These are phyloP conservation scores for Urocolius indicus DNA, from an alignment of 2,113 vertebrate species.

Conservation along the genomic window DNA sequence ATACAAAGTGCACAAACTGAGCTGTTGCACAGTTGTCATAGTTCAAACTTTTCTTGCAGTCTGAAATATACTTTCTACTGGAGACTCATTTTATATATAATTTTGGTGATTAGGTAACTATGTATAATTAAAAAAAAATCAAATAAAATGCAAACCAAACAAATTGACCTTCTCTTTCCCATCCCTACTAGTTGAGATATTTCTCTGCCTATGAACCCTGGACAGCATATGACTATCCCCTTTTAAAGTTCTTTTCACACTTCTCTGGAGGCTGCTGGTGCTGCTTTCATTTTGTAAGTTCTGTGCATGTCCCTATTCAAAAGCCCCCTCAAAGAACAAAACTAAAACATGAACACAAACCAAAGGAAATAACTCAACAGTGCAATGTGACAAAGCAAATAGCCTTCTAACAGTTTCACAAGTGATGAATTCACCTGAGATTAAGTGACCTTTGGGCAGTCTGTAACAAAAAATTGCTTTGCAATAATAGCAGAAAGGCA, in stretches of 20 bases:
- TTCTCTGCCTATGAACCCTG: not conserved
- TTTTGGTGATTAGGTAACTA: slow-evolving; percentile 64
- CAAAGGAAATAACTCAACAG: too few relatives aligned
- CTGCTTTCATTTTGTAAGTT: too few relatives aligned
- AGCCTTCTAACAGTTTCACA: too few relatives aligned
- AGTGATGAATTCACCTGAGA: too few relatives aligned
- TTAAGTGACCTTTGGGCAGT: too few relatives aligned
- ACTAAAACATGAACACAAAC: too few relatives aligned
- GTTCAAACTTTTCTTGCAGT: slow-evolving; percentile 23
- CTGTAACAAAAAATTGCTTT: too few relatives aligned
- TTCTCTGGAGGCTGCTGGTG: not conserved
- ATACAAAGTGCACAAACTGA: slow-evolving; percentile 13
- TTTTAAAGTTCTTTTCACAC: slow-evolving; percentile 52
- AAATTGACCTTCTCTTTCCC: slow-evolving; percentile 14
- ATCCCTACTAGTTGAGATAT: slow-evolving; percentile 42
- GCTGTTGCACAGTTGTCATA: not conserved
- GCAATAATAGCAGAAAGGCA: too few relatives aligned
- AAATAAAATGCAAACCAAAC: not conserved
- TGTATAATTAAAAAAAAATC: slow-evolving; percentile 2
- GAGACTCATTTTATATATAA: slow-evolving; percentile 50
- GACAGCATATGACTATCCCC: slow-evolving; percentile 28
- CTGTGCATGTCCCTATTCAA: too few relatives aligned
- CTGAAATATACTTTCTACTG: slow-evolving; percentile 42
- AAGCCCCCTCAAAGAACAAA: too few relatives aligned
- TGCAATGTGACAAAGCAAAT: too few relatives aligned